phyloP scores from a whole-genome alignment of 1,140 invertebrate species.

The Drosophila pectinifera region DNA sequence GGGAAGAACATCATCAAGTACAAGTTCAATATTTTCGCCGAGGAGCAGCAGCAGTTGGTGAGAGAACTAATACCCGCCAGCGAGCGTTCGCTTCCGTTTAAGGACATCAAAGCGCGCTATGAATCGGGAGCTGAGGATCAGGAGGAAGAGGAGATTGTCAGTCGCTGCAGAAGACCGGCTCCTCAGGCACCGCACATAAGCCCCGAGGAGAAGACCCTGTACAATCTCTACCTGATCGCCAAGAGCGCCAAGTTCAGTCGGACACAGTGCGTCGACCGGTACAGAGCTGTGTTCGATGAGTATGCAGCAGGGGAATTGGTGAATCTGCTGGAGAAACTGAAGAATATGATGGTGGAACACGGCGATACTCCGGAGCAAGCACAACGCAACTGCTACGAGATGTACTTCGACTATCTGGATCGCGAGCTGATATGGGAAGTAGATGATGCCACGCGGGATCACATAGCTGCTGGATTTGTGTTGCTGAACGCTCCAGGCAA shows the following conservation, averaged over 20 bases:
- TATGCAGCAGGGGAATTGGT: conserved; percentile 77
- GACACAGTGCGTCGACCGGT: conserved; percentile 77
- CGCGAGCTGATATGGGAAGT: conserved; percentile 83
- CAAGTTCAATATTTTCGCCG: conserved; percentile 83
- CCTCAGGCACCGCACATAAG: conserved; percentile 56
- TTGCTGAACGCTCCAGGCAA: conserved; percentile 54
- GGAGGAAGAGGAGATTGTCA: conserved; percentile 80
- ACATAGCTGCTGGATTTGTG: conserved; percentile 75
- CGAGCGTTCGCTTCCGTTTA: conserved; percentile 76
- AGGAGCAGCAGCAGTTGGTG: conserved; percentile 81
- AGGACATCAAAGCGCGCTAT: conserved; percentile 76
- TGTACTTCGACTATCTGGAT: conserved; percentile 84
- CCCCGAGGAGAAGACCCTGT: conserved; percentile 83
- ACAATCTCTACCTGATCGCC: conserved; percentile 81
- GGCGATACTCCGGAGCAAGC: conserved; percentile 72
- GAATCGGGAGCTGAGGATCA: conserved; percentile 51
- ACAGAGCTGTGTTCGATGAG: conserved; percentile 76
- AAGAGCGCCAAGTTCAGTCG: conserved; percentile 81
- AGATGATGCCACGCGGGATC: conserved; percentile 75
- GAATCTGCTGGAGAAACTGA: conserved; percentile 64
- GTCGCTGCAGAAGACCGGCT: conserved; percentile 29
- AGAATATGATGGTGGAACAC: conserved; percentile 74
- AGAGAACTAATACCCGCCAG: conserved; percentile 74
- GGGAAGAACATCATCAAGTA: conserved; percentile 84
- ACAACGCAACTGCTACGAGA: conserved; percentile 76